A percentile compares a stretch with the other conserved stretches of the same genome.
These are phyloP conservation scores for Anguilla anguilla DNA, from an alignment of 2,797 vertebrate genomes.

Conservation along the genomic window DNA sequence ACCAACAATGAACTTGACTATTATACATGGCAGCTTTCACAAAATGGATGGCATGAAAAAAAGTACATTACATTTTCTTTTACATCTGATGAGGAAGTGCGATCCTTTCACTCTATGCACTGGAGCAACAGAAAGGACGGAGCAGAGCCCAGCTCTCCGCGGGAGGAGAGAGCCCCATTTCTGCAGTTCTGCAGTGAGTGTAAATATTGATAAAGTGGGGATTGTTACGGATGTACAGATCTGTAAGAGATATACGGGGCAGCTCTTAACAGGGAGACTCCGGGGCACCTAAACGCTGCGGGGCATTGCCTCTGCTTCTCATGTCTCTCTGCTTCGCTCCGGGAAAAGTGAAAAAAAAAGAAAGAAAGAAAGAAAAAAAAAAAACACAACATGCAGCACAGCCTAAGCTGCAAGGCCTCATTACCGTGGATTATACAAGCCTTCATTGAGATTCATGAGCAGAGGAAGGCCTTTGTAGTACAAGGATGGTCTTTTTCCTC, in stretches of 20 bases:
- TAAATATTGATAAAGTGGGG: conserved; percentile 13
- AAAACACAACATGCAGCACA: background rate
- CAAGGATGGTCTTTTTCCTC: conserved; percentile 30
- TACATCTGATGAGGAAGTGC: background rate
- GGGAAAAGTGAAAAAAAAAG: background rate
- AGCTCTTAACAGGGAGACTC: conserved; percentile 8
- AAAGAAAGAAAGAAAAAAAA: too few relatives aligned
- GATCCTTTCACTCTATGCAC: background rate
- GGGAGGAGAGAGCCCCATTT: background rate
- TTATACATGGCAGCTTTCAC: background rate
- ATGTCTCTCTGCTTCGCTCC: background rate
- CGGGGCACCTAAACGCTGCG: background rate
- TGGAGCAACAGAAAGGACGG: background rate
- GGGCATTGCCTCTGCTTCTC: background rate
- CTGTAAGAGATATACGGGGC: background rate
- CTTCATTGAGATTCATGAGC: conserved; percentile 29
- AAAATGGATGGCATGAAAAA: background rate
- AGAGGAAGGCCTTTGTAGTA: conserved; percentile 22
- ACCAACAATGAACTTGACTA: background rate
- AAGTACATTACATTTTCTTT: background rate
- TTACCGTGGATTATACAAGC: conserved; percentile 21
- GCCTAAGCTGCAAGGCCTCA: conserved; percentile 11
- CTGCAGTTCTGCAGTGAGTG: background rate
- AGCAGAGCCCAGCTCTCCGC: background rate
- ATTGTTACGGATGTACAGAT: conserved; percentile 17